phyloP scores from a whole-genome alignment of 2,888 invertebrate species.

The Meliscaeva auricollis region DNA sequence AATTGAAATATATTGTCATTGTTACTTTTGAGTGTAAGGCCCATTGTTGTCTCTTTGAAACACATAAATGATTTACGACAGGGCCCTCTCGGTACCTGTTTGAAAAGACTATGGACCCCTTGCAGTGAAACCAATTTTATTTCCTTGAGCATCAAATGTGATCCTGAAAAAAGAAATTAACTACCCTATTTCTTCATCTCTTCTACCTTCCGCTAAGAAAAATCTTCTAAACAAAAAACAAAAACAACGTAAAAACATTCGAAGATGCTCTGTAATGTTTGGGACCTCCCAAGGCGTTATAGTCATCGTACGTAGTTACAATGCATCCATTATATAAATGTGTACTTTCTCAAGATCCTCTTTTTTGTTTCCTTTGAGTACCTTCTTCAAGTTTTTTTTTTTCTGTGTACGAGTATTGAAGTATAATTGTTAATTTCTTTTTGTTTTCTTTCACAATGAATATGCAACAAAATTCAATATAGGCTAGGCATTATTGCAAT shows the following conservation, averaged over 20 bases:
- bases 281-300: slow-evolving; percentile 63
- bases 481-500: too few relatives aligned
- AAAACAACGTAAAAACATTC: slow-evolving; percentile 21
- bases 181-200: not conserved
- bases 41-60: slow-evolving; percentile 37
- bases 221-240: slow-evolving; percentile 14
- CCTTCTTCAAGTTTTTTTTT: slow-evolving; percentile 44
- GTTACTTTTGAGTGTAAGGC: slow-evolving; percentile 40
- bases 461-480: slow-evolving; percentile 54
- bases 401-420: not conserved
- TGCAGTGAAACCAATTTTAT: slow-evolving; percentile 48
- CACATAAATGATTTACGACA: slow-evolving; percentile 50
- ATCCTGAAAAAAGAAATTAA: slow-evolving; percentile 17
- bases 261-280: slow-evolving; percentile 27
- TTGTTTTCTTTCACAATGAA: slow-evolving; percentile 10
- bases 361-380: slow-evolving; percentile 63
- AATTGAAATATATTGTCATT: slow-evolving; percentile 67
- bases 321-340: slow-evolving; percentile 33
- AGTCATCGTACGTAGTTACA: slow-evolving; percentile 13
- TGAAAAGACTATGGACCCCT: slow-evolving; percentile 20
- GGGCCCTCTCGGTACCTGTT: slow-evolving; percentile 27
- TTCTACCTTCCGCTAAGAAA: slow-evolving; percentile 40
- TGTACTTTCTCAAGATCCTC: slow-evolving; percentile 35
- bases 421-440: slow-evolving; percentile 28
- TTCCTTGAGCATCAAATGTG: slow-evolving; percentile 58